Evolutionary conservation across 2,113 vertebrate genomes (phyloP), one percentile per base, ranked within the genome.

Genomic region (Cyprinodon brontotheroides): DNA sequence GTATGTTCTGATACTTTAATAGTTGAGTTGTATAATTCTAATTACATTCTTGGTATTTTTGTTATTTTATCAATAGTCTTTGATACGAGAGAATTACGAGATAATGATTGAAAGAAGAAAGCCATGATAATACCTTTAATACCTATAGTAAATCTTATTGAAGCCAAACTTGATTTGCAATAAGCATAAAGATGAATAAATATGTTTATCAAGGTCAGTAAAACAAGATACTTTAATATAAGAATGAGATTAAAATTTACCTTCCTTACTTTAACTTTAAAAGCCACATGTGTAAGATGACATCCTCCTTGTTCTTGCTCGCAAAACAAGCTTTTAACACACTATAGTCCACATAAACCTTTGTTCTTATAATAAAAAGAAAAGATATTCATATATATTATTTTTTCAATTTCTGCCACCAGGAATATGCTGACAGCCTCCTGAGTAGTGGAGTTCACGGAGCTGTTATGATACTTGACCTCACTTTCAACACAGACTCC

Each of bases 401-500:
- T 10, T 43, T 22, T 20, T 74, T 29, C 11, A 13, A 3, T 61
- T 40, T 15, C 0, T 22, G 15, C 47, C n/a, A 70, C 2, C 80
- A 96, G 96, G 96, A 97, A 84, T 97, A 94, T 3, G 94, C 95
- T 0, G 96, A 96, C 76, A 94, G 80, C 82, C 93, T 97, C 61
- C 90, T 91, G 17, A 95, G 93, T 82, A 95, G 95, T 0, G 96
- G 96, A 0, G 93, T 97, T 17, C 96, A 97, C 0, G 96, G 96
- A 0, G 96, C 96, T 0, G 94, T 96, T 77, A 91, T 97, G 89
- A 93, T 97, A 43, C 92, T 97, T 22, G 96, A 96, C 66, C 95
- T 95, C 20, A 93, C 94, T 0, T 96, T 96, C 78, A 95, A 91
- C 1, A 92, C 91, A 0, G 95, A 96, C 41, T 74, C 93, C 86